phyloP scores from a whole-genome alignment of 2,888 invertebrate genomes.

The Euplagia quadripunctaria region DNA sequence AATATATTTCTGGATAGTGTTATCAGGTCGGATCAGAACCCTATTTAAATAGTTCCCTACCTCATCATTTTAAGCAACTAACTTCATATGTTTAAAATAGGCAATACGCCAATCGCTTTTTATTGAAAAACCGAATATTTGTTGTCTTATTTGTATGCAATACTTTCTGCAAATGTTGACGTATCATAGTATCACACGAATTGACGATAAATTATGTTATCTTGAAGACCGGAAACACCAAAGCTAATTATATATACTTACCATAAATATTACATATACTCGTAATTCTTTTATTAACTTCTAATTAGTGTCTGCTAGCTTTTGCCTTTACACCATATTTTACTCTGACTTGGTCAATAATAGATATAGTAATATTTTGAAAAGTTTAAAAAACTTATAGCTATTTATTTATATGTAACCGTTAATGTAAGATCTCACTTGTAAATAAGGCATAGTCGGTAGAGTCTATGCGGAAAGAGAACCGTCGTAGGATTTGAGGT shows the following conservation, averaged over 20 bases:
- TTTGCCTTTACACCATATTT: conserved; percentile 64
- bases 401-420: conserved; percentile 64
- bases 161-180: not conserved
- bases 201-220: not conserved
- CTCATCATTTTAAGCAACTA: not conserved
- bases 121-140: not conserved
- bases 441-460: conserved; percentile 70
- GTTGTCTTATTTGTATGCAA: not conserved
- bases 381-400: conserved; percentile 79
- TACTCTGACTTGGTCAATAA: conserved; percentile 74
- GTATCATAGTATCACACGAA: not conserved
- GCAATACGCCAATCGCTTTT: not conserved
- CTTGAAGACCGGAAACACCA: conserved; percentile 21
- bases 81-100: not conserved
- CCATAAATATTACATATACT: conserved; percentile 29
- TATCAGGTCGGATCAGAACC: too few species aligned
- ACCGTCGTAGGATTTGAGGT: too few species aligned
- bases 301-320: conserved; percentile 77
- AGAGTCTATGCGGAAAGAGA: too few species aligned
- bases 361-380: conserved; percentile 58
- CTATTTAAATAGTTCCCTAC: not conserved
- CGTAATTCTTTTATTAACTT: conserved; percentile 27
- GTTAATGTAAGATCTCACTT: conserved; percentile 79
- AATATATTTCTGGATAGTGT: not conserved
- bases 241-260: conserved; percentile 11